Percentiles rank a stretch among this genome's conserved stretches.
Evolutionary conservation across 2,113 vertebrate genomes (phyloP).

Genomic region (Pteropus alecto): DNA sequence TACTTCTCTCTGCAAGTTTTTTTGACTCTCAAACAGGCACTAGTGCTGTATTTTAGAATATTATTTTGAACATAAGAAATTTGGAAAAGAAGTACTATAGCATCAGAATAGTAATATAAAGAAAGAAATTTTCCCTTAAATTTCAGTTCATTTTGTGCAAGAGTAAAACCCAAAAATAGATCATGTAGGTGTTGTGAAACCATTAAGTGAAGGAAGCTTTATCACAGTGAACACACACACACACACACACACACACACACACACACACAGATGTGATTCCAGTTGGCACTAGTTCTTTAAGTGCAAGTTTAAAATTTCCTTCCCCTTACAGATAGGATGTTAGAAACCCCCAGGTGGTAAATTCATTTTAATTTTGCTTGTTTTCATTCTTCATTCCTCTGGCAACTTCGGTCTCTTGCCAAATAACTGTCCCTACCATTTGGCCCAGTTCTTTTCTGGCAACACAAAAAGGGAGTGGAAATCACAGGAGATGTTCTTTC

Average conservation of each 20-base stretch:
- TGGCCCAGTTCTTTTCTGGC: constrained; percentile 38
- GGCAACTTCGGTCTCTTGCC: neutral
- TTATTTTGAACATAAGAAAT: constrained; percentile 23
- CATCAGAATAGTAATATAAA: neutral
- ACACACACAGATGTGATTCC: neutral
- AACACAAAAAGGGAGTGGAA: constrained; percentile 12
- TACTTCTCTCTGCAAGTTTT: neutral
- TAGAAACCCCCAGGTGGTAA: constrained; percentile 6
- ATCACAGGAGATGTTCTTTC: neutral
- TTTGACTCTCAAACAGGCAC: neutral
- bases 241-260: neutral
- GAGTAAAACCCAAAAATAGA: neutral
- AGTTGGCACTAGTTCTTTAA: neutral
- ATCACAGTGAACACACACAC: neutral
- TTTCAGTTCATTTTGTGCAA: neutral
- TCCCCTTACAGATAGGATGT: neutral
- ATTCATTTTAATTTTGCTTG: constrained; percentile 47
- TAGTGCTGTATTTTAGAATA: neutral
- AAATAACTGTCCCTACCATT: constrained; percentile 25
- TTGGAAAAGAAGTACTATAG: neutral
- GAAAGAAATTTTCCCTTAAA: neutral
- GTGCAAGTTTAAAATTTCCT: neutral
- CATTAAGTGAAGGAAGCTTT: neutral
- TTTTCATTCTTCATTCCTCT: constrained; percentile 19
- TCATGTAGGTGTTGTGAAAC: neutral